phyloP scores from a whole-genome alignment of 2,888 invertebrate genomes.

The Brachyptera putata region DNA sequence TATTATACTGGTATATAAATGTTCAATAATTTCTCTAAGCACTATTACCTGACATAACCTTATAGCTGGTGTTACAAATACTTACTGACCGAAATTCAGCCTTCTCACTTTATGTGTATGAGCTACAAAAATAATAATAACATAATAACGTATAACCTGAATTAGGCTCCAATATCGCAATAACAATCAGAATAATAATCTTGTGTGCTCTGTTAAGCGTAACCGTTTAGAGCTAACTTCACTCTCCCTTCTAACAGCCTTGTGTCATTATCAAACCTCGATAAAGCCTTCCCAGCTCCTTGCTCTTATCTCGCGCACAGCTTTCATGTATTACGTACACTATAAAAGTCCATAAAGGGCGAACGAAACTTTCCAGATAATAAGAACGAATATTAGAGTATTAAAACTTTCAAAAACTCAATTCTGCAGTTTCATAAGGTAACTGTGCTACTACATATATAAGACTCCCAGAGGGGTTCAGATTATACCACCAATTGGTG shows the following conservation, averaged over 20 bases:
- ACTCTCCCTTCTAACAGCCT: background rate
- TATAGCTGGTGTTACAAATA: too few species aligned
- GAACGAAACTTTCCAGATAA: constrained; percentile 16
- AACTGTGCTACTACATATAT: constrained; percentile 1
- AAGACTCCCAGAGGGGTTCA: background rate
- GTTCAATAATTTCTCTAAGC: too few species aligned
- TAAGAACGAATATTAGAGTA: constrained; percentile 17
- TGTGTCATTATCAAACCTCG: background rate
- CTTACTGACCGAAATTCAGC: too few species aligned
- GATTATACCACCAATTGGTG: constrained; percentile 3
- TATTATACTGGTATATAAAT: too few species aligned
- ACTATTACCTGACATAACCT: too few species aligned
- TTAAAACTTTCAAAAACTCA: constrained; percentile 20
- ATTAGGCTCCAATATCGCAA: background rate
- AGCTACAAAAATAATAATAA: background rate
- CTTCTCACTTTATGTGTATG: constrained; percentile 13
- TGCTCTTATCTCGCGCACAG: background rate
- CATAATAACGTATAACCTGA: constrained; percentile 3
- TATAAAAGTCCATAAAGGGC: constrained; percentile 12
- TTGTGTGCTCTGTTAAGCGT: background rate
- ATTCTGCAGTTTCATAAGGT: constrained; percentile 13
- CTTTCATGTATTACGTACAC: background rate
- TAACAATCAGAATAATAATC: constrained; percentile 4
- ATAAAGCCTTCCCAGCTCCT: background rate
- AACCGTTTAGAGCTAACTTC: background rate